phyloP scores from a whole-genome alignment of 2,888 invertebrate species.

The Oscheius sp. region DNA sequence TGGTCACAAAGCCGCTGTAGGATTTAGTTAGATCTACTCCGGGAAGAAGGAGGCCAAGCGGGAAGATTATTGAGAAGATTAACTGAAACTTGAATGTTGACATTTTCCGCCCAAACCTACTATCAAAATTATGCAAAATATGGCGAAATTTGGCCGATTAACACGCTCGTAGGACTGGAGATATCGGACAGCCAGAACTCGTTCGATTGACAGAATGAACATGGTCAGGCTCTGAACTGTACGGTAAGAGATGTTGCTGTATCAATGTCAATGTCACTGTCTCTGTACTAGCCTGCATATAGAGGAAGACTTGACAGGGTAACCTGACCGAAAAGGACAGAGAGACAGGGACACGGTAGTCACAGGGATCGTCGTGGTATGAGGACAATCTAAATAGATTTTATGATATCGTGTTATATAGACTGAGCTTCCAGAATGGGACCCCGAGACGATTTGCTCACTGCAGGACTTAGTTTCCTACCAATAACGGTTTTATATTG shows the following conservation, averaged over 20 bases:
- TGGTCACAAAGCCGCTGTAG: slow-evolving; percentile 7
- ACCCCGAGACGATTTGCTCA: no score
- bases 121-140: not conserved
- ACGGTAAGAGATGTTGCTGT: no score
- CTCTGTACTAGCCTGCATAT: slow-evolving; percentile 2
- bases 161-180: slow-evolving; percentile 2
- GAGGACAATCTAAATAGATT: slow-evolving; percentile 1
- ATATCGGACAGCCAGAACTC: slow-evolving; percentile 7
- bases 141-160: not conserved
- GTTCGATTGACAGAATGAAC: slow-evolving; percentile 3
- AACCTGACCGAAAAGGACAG: slow-evolving; percentile 4
- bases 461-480: no score
- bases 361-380: slow-evolving; percentile 8
- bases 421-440: no score
- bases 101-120: not conserved
- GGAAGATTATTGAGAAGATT: slow-evolving; percentile 3
- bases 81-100: not conserved
- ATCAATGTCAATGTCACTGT: no score
- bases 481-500: no score
- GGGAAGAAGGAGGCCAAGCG: not conserved
- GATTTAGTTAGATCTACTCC: slow-evolving; percentile 10
- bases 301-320: slow-evolving; percentile 15
- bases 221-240: slow-evolving; percentile 16
- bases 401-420: no score
- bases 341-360: slow-evolving; percentile 13